Base-by-base conservation (phyloP, 2,797 vertebrate genomes). In the Alauda arvensis region DNA sequence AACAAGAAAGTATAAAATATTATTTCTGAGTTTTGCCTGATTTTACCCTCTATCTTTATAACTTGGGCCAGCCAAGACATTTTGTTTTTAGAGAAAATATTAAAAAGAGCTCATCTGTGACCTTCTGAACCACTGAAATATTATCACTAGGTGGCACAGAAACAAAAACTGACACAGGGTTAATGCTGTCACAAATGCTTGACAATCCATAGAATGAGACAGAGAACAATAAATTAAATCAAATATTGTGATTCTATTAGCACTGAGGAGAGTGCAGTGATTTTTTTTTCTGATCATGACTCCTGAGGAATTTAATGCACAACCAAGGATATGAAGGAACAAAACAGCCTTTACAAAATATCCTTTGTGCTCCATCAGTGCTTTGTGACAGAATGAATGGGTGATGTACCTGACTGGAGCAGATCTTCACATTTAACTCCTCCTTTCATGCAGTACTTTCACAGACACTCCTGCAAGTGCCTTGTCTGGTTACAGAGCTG, bases 11-110 rank as follows among this genome's bases (percentile, higher is more conserved):
- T 40, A 90, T 19, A 70, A 80, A 88, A 88, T 51, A 57, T 8
- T 62, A 61, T 80, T 94, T 71, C 82, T 88, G 68, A 34, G 51
- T 78, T 63, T 87, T 76, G 56, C n/a, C 18, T 57, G 72, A 85
- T 74, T 88, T 61, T 70, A 53, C 45, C n/a, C 45, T n/a, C 34
- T 52, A 63, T 57, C 55, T 61, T 76, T 83, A 57, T 49, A 56
- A 89, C 85, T 93, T 87, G 66, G 70, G 42, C 88, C 78, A 74
- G 93, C 71, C 92, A 96, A 95, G 77, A 63, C 48, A 49, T 68
- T 78, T 71, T 87, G 21, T 1, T 85, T 78, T 87, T 72, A 62
- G 23, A 85, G 84, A 82, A 88, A 51, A 90, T 33, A 28, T 31
- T 72, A 60, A 83, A 84, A 82, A 59, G 81, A 61, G 21, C 37